Evolutionary conservation across 1,140 invertebrate genomes (phyloP).

Genomic region (Aporrectodea caliginosa): DNA sequence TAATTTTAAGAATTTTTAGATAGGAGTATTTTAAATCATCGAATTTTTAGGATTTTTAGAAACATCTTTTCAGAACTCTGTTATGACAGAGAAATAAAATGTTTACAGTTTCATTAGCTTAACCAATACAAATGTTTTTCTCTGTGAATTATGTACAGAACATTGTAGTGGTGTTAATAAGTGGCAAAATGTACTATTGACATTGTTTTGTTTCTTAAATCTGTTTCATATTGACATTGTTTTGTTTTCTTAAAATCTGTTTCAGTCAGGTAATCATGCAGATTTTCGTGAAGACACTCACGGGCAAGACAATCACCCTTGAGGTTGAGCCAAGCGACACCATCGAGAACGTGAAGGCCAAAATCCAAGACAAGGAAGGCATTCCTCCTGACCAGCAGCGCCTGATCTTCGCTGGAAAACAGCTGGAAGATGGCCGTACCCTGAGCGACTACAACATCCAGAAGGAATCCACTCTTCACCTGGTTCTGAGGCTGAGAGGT

Average conservation of each 20-base stretch:
- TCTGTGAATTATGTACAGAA: too few relatives aligned
- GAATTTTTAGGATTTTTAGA: too few relatives aligned
- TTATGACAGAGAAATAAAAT: too few relatives aligned
- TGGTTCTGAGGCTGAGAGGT: slow-evolving; percentile 64
- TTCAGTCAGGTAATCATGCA: slow-evolving; percentile 74
- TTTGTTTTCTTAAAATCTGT: too few relatives aligned
- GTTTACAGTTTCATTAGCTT: background rate
- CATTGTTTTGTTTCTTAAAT: background rate
- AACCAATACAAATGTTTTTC: too few relatives aligned
- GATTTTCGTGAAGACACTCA: slow-evolving; percentile 87
- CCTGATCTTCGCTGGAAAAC: slow-evolving; percentile 69
- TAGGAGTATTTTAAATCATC: too few relatives aligned
- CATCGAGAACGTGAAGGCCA: slow-evolving; percentile 89
- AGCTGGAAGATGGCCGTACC: slow-evolving; percentile 65
- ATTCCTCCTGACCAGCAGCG: slow-evolving; percentile 60
- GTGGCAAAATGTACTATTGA: background rate
- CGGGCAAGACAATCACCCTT: slow-evolving; percentile 89
- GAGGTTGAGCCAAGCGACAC: slow-evolving; percentile 87
- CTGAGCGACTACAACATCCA: slow-evolving; percentile 32
- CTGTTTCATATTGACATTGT: background rate
- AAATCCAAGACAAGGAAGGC: slow-evolving; percentile 76
- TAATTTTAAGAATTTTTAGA: too few relatives aligned
- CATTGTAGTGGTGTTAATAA: background rate
- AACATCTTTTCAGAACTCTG: too few relatives aligned
- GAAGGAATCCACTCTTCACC: slow-evolving; percentile 53